Base-by-base conservation (phyloP, 1,140 invertebrate species). In the Apis cerana region DNA sequence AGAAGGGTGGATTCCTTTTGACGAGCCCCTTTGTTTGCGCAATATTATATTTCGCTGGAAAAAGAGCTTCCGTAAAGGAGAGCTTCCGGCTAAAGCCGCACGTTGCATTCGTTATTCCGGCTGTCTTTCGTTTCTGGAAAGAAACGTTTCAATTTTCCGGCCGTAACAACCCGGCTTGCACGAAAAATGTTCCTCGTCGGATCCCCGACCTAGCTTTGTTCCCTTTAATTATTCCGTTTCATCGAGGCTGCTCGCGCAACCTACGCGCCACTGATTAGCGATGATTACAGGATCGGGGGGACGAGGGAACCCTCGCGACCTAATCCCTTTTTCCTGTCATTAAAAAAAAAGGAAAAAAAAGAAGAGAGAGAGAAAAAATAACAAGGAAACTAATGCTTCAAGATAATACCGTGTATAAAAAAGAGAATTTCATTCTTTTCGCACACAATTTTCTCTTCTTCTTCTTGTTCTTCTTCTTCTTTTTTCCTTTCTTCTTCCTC, bases 161-260 rank as follows among this genome's bases (percentile, higher is more conserved):
- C 17, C 12, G 33, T 27, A 50, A 12, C 23, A 3, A 43, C 27
- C 21, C 7, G 5, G 33, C 56, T 2, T 19, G 12, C 15, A 13
- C 33, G 65, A 43, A 48, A 48, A 50, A 69, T 69, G 43, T 21
- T 33, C 23, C 33, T 13, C 23, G 68, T 52, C 48, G 50, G 19
- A 52, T 33, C 33, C 13, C 19, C 33, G 23, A 33, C 17, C 17
- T 27, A n/a, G 48, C 56, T 62, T 71, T 59, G 23, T 52, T n/a
- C 56, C 77, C 68, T 79, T 61, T 71, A 79, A 79, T 79, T 79
- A 70, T 33, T 70, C 23, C 67, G 67, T 71, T 71, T 23, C 43
- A 4, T 21, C 3, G 48, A 17, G 9, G 27, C 10, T 23, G 33
- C 13, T n/a, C 27, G 15, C 65, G 15, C 65, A 27, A n/a, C 69